Base-by-base conservation (phyloP, 1,140 invertebrate species). In the Aradophagus sp. region DNA sequence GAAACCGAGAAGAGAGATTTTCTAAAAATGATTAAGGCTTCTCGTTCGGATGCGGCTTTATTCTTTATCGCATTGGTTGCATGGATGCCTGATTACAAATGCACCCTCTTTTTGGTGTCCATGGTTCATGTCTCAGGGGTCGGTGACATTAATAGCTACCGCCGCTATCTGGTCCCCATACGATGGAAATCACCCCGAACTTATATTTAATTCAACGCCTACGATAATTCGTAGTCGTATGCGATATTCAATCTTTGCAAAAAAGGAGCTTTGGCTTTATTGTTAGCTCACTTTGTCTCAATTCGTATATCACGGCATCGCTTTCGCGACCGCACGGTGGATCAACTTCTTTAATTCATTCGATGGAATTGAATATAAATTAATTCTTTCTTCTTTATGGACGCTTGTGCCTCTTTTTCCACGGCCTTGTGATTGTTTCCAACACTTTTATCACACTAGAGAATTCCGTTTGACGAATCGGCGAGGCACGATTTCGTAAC, bases 131-230 rank as follows among this genome's bases (percentile, higher is more conserved):
- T 67, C 70, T 73, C 63, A 58, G 70, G 69, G 70, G 70, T 73
- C 63, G 63, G 71, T 73, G 58, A 68, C 53, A 69, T 68, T 66
- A 67, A 73, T 69, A 73, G 74, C 67, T 47, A 48, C 56, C 66
- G 52, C 59, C 61, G 27, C 65, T 63, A 65, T 66, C 56, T 63
- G 20, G 44, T 71, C 56, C 74, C 68, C 61, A 55, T 65, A 68
- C 58, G 70, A 56, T 41, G 58, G 26, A 68, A 68, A 63, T 53
- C 70, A 68, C 72, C 73, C 72, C 61, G 36, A 47, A 58, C 67
- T 75, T 66, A 72, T 70, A 73, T 75, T 77, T 73, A 73, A 77
- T 77, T 77, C 70, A 75, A 73, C 66, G 69, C 50, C 32, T 45
- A 69, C 73, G 65, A 73, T 73, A 72, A 74, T 74, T 72, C 62